A percentile compares a stretch with the other conserved stretches of the same genome.
phyloP scores from a whole-genome alignment of 1,140 invertebrate genomes.

The Bombus fervidus region DNA sequence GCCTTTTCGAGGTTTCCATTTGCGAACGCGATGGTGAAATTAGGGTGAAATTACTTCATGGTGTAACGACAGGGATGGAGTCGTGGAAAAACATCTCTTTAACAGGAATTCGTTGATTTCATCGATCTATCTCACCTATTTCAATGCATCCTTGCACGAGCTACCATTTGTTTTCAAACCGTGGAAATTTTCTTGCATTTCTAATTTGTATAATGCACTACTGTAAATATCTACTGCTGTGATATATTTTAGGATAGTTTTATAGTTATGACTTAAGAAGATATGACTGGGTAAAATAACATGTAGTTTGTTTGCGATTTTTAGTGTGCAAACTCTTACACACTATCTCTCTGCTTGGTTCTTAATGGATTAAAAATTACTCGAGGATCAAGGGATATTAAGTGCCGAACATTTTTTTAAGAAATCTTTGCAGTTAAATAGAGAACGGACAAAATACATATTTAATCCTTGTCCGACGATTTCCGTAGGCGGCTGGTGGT shows the following conservation, averaged over 20 bases:
- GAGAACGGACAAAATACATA: too few species aligned
- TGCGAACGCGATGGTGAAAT: not conserved
- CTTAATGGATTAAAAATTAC: not conserved
- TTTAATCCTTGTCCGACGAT: not conserved
- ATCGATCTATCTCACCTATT: too few species aligned
- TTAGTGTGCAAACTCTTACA: not conserved
- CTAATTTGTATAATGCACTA: not conserved
- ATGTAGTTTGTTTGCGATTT: too few species aligned
- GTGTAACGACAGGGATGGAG: not conserved
- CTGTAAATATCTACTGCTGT: too few species aligned
- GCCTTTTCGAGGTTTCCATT: not conserved
- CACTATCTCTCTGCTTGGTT: not conserved
- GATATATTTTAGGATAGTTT: not conserved
- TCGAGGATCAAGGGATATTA: not conserved
- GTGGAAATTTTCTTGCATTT: not conserved
- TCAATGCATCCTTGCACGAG: not conserved
- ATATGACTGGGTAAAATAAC: not conserved
- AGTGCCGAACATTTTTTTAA: not conserved
- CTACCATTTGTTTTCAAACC: not conserved
- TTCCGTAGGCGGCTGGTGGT: not conserved
- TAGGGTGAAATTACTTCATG: not conserved
- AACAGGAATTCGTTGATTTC: too few species aligned
- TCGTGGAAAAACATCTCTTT: not conserved
- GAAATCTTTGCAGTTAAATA: not conserved
- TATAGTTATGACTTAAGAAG: not conserved